These are phyloP conservation scores for Eolophus roseicapilla DNA, from an alignment of 2,113 vertebrate species.

Conservation along the genomic window DNA sequence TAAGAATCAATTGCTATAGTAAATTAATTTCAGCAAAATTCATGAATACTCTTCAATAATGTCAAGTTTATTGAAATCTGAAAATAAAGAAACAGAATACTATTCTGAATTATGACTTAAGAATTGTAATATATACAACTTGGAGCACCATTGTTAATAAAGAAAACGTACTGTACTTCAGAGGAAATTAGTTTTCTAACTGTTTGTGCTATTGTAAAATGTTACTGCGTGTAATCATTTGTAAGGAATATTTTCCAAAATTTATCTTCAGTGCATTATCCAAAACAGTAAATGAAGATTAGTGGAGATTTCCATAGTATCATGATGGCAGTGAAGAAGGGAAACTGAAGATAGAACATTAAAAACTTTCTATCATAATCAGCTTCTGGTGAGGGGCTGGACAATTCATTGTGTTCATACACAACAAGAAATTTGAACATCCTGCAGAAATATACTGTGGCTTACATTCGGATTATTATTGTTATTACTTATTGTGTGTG, in stretches of 20 bases:
- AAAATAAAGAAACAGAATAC: constrained; percentile 38
- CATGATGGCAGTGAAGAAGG: background rate
- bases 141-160: constrained; percentile 6
- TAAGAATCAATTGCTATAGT: constrained; percentile 1
- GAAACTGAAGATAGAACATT: background rate
- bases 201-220: constrained; percentile 6
- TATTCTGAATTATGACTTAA: constrained; percentile 13
- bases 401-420: background rate
- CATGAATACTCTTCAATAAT: background rate
- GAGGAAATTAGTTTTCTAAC: constrained; percentile 58
- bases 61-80: constrained; percentile 44
- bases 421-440: background rate
- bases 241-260: background rate
- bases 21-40: constrained; percentile 4
- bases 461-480: background rate
- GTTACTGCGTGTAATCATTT: background rate
- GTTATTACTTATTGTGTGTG: background rate
- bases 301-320: background rate
- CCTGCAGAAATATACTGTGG: background rate
- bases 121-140: constrained; percentile 17
- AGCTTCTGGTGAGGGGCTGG: background rate
- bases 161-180: constrained; percentile 3
- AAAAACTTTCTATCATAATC: background rate
- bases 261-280: background rate
- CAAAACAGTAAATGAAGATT: background rate